Evolutionary conservation across 2,888 invertebrate genomes (phyloP).

Genomic region (Scrobipalpa atriplicella): DNA sequence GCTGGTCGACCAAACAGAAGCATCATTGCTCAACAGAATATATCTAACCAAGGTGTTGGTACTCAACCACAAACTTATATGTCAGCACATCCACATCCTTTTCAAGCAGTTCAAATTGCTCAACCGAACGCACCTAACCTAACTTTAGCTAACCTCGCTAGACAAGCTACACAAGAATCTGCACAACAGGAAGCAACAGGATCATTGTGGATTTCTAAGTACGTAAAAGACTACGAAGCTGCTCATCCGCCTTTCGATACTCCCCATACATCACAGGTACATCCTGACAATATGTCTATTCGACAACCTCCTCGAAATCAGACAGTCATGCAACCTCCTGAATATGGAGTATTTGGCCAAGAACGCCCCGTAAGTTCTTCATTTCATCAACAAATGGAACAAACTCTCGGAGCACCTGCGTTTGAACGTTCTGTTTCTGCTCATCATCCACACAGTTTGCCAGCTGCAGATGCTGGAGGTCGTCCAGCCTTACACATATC

Average conservation of each 20-base stretch:
- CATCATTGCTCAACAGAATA: background rate
- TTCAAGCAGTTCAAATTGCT: background rate
- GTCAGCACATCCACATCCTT: background rate
- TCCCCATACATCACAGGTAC: background rate
- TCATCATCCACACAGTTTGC: background rate
- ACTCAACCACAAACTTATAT: background rate
- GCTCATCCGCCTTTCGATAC: background rate
- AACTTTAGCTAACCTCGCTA: background rate
- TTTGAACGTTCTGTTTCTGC: background rate
- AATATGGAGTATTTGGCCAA: background rate
- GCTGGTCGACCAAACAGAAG: background rate
- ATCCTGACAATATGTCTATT: background rate
- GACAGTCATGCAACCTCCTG: background rate
- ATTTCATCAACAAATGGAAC: background rate
- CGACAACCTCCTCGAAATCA: background rate
- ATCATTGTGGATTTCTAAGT: conserved; percentile 1
- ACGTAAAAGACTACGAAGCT: background rate
- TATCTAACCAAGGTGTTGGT: background rate
- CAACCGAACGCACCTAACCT: background rate
- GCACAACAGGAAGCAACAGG: conserved; percentile 2
- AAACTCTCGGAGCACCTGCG: background rate
- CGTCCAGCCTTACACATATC: background rate
- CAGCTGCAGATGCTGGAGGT: background rate
- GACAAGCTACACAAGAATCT: background rate
- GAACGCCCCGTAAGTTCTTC: conserved; percentile 11